Evolutionary conservation across 1,140 invertebrate species (phyloP).

Genomic region (Batillaria attramentaria): DNA sequence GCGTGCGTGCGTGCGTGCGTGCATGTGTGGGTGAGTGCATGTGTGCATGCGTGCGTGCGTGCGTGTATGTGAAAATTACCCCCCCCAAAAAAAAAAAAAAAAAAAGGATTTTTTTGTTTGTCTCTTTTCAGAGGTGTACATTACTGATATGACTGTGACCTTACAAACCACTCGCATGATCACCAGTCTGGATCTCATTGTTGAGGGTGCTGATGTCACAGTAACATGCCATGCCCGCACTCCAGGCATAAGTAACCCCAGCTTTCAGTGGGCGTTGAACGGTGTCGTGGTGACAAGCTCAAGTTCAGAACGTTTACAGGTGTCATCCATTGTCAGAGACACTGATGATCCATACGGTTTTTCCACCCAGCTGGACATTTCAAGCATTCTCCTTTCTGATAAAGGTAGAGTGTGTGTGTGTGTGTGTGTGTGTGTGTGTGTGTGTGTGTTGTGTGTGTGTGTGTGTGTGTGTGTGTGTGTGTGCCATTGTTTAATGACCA

Average conservation of each 20-base stretch:
- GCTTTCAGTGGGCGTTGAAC: background rate
- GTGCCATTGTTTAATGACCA: no score
- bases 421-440: no score
- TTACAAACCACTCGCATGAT: background rate
- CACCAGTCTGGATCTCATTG: background rate
- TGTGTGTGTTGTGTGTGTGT: no score
- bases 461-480: no score
- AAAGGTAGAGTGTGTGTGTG: no score
- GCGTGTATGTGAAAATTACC: no score
- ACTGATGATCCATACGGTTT: background rate
- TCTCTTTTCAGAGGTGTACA: background rate
- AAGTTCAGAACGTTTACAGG: background rate
- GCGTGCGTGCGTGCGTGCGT: no score
- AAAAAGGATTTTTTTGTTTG: background rate
- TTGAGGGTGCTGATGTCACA: conserved; percentile 5
- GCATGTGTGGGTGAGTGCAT: no score
- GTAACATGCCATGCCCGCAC: conserved; percentile 19
- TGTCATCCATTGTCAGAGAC: no score
- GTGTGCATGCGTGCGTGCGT: no score
- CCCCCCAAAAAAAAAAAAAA: no score
- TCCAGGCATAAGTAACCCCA: background rate
- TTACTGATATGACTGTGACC: background rate
- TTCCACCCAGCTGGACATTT: background rate
- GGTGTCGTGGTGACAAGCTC: background rate
- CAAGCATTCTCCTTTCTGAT: background rate